A percentile compares a stretch with the other conserved stretches of the same genome.
Evolutionary conservation across 2,797 vertebrate genomes (phyloP).

Genomic region (Hoplostethus mediterraneus): DNA sequence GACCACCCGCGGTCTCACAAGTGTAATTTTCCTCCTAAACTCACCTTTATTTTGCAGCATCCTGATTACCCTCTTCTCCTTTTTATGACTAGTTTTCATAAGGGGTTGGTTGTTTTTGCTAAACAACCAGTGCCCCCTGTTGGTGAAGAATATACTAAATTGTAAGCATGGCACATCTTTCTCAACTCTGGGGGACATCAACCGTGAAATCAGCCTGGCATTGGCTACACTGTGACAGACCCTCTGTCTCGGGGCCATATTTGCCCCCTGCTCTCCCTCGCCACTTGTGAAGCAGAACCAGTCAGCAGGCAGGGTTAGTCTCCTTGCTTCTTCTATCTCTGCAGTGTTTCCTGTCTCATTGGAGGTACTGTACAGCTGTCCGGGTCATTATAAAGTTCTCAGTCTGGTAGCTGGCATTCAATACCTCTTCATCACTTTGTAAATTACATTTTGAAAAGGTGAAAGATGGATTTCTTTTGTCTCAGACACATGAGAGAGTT

Average conservation of each 20-base stretch:
- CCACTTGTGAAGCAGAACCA: constrained; percentile 71
- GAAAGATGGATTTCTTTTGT: neutral
- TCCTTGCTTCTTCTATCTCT: constrained; percentile 35
- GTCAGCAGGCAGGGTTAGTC: constrained; percentile 67
- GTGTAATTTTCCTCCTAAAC: constrained; percentile 62
- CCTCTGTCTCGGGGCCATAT: constrained; percentile 77
- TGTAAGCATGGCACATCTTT: constrained; percentile 52
- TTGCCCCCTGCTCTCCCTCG: constrained; percentile 68
- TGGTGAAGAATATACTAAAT: constrained; percentile 64
- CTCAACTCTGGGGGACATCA: constrained; percentile 74
- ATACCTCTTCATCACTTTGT: neutral
- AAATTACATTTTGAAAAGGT: neutral
- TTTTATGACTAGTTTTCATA: constrained; percentile 23
- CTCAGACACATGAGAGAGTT: neutral
- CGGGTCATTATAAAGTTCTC: constrained; percentile 34
- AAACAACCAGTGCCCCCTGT: constrained; percentile 84
- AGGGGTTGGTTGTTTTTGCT: constrained; percentile 37
- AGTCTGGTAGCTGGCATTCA: constrained; percentile 20
- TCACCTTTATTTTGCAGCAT: constrained; percentile 65
- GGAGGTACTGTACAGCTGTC: constrained; percentile 27
- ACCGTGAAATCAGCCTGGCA: constrained; percentile 86
- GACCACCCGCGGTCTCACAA: constrained; percentile 59
- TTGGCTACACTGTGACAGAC: constrained; percentile 77
- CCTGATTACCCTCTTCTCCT: constrained; percentile 56
- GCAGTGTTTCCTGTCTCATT: constrained; percentile 12